Conservation (phyloP, 2,113 vertebrate species). For the Leptobrachium ailaonicum region DNA sequence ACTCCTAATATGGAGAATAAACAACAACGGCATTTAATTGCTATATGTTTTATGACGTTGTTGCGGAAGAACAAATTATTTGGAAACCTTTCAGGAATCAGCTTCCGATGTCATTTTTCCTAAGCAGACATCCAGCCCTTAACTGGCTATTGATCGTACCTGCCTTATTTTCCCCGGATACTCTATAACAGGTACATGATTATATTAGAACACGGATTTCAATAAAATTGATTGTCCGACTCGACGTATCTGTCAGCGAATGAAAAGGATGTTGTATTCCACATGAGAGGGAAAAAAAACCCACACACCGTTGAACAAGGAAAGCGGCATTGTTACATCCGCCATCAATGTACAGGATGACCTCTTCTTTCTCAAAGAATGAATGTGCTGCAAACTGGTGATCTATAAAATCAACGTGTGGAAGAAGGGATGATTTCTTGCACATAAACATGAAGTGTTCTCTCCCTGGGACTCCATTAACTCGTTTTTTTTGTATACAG, state of each 20-base stretch:
- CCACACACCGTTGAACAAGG: not conserved
- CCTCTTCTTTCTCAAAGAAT: not conserved
- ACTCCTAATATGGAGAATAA: too few relatives aligned
- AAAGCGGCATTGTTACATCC: not conserved
- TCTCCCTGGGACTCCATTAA: constrained; percentile 37
- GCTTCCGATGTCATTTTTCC: too few relatives aligned
- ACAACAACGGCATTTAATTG: too few relatives aligned
- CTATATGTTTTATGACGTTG: too few relatives aligned
- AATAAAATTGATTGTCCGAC: not conserved
- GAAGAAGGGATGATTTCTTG: not conserved
- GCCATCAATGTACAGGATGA: not conserved
- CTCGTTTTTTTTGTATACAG: not conserved
- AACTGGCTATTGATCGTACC: too few relatives aligned
- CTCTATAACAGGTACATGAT: not conserved
- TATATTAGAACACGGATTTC: not conserved
- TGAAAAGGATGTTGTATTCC: not conserved
- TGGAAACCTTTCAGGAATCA: too few relatives aligned
- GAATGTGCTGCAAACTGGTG: not conserved
- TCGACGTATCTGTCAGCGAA: not conserved
- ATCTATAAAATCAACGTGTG: not conserved
- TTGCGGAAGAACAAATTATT: too few relatives aligned
- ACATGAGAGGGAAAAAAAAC: not conserved
- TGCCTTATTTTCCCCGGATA: too few relatives aligned
- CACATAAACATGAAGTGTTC: constrained; percentile 27
- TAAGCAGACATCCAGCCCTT: too few relatives aligned